Base-by-base conservation (phyloP, 64 coral and sea anemone species). In the Montipora cactus region DNA sequence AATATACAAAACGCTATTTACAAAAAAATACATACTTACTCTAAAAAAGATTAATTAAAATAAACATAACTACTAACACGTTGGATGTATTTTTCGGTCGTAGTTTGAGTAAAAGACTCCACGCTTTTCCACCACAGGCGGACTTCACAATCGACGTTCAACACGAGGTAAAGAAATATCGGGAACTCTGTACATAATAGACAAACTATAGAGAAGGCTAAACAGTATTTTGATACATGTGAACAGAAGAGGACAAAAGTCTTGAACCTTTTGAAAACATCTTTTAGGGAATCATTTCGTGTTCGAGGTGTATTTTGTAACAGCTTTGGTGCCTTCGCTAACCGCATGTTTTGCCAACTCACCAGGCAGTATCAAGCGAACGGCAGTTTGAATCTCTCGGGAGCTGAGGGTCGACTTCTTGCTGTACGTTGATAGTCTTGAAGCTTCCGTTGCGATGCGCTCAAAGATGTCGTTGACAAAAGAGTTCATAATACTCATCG, bases 71-170 rank as follows among this genome's bases (percentile, higher is more conserved):
- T 71, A 49, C n/a, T 37, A 70, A 47, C 61, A 25, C 51, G 11
- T 50, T 7, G 19, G 70, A 9, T 2, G 61, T 68, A 59, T n/a
- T 67, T 77, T 74, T 15, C 52, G 14, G 44, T 16, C 44, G 59
- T 51, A 89, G 75, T 28, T 19, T 95, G 14, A 67, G 70, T 68
- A 81, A 95, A 87, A 95, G 94, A 80, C 81, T 94, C 68, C 59
- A 77, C 19, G 64, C 88, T 4, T 76, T 67, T 28, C 74, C 94
- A 49, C 80, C 77, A 44, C 91, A 90, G 66, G 87, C 92, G 3
- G 97, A 99, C 76, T 99, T 99, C 50, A 92, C 90, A 18, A 99
- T 99, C 57, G 97, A 99, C 58, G 79, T 92, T 66, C 97, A 99
- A 79, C 97, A 99, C 84, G 97, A 99, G 97, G 97, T 94, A 71